Base-by-base conservation (phyloP, 2,888 invertebrate genomes). In the Rambutsinella grinnellia region DNA sequence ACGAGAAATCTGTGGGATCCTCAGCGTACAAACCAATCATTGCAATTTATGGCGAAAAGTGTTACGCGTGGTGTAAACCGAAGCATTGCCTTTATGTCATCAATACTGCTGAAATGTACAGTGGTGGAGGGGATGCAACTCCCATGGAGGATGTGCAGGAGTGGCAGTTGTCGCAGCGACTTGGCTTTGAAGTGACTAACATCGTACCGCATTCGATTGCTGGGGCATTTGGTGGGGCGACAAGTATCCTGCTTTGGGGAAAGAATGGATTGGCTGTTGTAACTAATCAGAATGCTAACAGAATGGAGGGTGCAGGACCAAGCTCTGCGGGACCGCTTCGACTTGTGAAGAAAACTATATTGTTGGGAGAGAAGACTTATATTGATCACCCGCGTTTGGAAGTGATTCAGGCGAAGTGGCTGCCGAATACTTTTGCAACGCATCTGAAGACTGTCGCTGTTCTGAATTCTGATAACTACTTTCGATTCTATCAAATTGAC, bases 371-470 rank as follows among this genome's bases (percentile, higher is more conserved):
- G 49, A 72, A 76, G 21, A 65, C 74, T 15, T 81, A 76, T 28
- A 61, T 76, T 49, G 81, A 81, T 10, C 76, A 78, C 61, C 74
- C 76, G 3, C 70, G 69, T n/a, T 36, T 81, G 24, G 62, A 72
- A 69, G 66, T 78, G 3, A 57, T 79, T 46, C 79, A 79, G 60
- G 79, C 76, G 0, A 79, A 70, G 56, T 81, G 81, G 81, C 46
- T 72, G 8, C 80, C 80, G 5, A 49, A 21, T 26, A 57, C 49
- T 13, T 60, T 72, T 58, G 21, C 65, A 3, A 53, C 66, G 15
- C 65, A 72, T 26, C 60, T 53, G 0, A 51, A 44, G 15, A 72
- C 66, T 13, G 66, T 78, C 3, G 63, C 53, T 28, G 69, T 78
- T 23, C 27, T 78, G 24, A 78, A 78, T 24, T 78, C 78, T 8